Evolutionary conservation across 2,888 invertebrate species (phyloP).

Genomic region (Vesta saturnalis): DNA sequence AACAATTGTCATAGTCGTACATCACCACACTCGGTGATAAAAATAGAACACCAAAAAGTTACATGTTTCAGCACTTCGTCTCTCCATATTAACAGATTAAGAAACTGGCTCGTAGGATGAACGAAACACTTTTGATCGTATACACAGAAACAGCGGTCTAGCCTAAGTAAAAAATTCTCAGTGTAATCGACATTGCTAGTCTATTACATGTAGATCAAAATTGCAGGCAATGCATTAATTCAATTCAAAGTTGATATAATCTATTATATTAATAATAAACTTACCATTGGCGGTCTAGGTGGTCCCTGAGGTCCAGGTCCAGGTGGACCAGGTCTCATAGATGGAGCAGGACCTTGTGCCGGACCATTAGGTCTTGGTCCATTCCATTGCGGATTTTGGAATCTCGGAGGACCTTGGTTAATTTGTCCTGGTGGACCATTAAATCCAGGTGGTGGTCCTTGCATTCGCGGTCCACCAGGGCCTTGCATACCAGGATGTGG

Average conservation of each 20-base stretch:
- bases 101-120: too few species aligned
- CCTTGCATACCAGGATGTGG: slow-evolving; percentile 64
- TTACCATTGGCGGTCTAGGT: slow-evolving; percentile 69
- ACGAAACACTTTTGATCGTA: too few species aligned
- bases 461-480: slow-evolving; percentile 67
- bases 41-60: too few species aligned
- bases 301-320: slow-evolving; percentile 69
- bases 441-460: slow-evolving; percentile 68
- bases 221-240: too few species aligned
- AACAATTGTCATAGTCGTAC: too few species aligned
- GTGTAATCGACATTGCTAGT: too few species aligned
- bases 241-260: slow-evolving; percentile 9
- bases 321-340: slow-evolving; percentile 67
- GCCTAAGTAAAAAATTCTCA: too few species aligned
- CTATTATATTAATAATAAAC: slow-evolving; percentile 39
- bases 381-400: slow-evolving; percentile 70
- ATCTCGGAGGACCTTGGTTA: slow-evolving; percentile 69
- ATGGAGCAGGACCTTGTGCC: slow-evolving; percentile 58
- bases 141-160: too few species aligned
- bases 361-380: slow-evolving; percentile 68
- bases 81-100: too few species aligned
- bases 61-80: too few species aligned
- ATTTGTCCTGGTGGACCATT: slow-evolving; percentile 68
- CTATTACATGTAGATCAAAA: too few species aligned
- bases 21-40: too few species aligned